Base-by-base conservation (phyloP, 2,888 invertebrate genomes). In the Flexamia atlantica region DNA sequence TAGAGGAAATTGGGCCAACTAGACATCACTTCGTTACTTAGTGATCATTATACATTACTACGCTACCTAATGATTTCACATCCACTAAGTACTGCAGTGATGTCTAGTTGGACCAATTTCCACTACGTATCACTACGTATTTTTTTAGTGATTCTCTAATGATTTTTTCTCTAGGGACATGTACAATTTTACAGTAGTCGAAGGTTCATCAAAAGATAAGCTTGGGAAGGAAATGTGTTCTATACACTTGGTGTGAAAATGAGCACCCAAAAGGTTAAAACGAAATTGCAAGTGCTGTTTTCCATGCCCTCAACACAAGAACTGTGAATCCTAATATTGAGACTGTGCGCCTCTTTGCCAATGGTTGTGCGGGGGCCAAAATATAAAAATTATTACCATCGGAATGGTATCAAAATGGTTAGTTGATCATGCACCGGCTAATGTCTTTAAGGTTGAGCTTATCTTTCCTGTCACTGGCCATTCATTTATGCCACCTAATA, bases 121-220 rank as follows among this genome's bases (percentile, higher is more conserved):
- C n/a, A n/a, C n/a, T n/a, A n/a, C n/a, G n/a, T n/a, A n/a, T n/a
- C n/a, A n/a, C n/a, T n/a, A n/a, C n/a, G n/a, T n/a, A n/a, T n/a
- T n/a, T n/a, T n/a, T n/a, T n/a, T n/a, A n/a, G n/a, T n/a, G n/a
- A n/a, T n/a, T n/a, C n/a, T n/a, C n/a, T n/a, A n/a, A n/a, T n/a
- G n/a, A n/a, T n/a, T n/a, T n/a, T n/a, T n/a, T n/a, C n/a, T n/a
- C n/a, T n/a, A n/a, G n/a, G n/a, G n/a, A 36, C 36, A 36, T 36
- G 36, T 89, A 89, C 81, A 89, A 90, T 86, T 88, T 89, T 40
- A 88, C 89, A n/a, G 85, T 89, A 25, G 88, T 88, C 81, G 84
- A 87, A 81, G 89, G 89, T 40, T 70, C 84, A 76, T 89, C 89
- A 46, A 87, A 88, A 82, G 28, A 82, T 36, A 83, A 86, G 74